Evolutionary conservation across 2,888 invertebrate species (phyloP), one percentile per base, ranked within the genome.

Genomic region (Neoitamus cyanurus): DNA sequence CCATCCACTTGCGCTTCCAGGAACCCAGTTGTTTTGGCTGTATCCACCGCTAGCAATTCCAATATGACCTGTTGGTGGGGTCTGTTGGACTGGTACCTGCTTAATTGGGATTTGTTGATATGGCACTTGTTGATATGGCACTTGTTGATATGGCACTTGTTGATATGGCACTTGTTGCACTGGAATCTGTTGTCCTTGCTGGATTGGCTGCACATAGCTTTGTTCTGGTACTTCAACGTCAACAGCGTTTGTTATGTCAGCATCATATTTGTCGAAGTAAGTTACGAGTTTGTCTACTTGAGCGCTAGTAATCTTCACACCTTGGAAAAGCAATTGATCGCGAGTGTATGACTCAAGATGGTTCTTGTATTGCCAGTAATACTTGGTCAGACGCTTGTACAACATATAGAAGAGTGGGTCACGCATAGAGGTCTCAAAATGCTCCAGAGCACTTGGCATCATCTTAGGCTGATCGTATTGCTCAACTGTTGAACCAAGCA

Each of bases 331-430:
- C 7, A 94, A 90, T 86, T 94, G 93, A n/a, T 94, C 93, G 80
- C 90, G 91, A 0, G 92, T 93, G 91, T 96, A 95, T n/a, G 92
- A 90, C 13, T 93, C 92, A 75, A 94, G 90, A 86, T 92, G 92
- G 86, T 90, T 89, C 89, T 94, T 94, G 92, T 94, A 95, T 73
- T 93, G 92, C 87, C 92, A 90, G 88, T 94, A 92, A 73, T 92
- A 91, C 85, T 93, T 90, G 73, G 93, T 88, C 86, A 95, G 92
- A 85, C 93, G 93, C 90, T 94, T 94, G 89, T 94, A 94, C 85
- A 95, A 91, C 87, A 93, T 93, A 90, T 94, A 96, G 93, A 95
- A 95, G 72, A 94, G 92, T 28, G 96, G 96, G 89, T 96, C 96
- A 86, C 95, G 94, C 87, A 95, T 91, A 87, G 94, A 93, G 4